Conservation (phyloP, 2,888 invertebrate genomes). For the Drosophila mayaguana region DNA sequence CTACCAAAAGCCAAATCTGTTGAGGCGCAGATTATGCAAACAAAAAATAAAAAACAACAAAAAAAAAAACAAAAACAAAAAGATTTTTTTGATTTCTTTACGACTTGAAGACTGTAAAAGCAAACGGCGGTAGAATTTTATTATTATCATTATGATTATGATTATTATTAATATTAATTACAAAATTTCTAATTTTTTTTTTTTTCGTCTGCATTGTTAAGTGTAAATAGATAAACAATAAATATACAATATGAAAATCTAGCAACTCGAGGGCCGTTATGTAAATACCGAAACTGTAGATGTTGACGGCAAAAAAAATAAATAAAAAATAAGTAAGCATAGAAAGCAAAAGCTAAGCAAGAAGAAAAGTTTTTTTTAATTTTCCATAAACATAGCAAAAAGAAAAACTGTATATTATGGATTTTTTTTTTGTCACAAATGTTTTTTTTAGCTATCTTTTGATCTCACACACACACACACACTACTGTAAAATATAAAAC, state of each 20-base stretch:
- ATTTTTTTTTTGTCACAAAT: conserved; percentile 41
- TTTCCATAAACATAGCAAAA: conserved; percentile 8
- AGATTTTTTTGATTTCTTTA: conserved; percentile 60
- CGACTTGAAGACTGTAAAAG: conserved; percentile 79
- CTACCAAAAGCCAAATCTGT: conserved; percentile 61
- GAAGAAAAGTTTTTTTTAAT: background rate
- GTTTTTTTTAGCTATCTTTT: conserved; percentile 83
- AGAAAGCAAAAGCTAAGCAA: conserved; percentile 6
- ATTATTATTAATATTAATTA: conserved; percentile 31
- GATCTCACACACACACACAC: conserved; percentile 69
- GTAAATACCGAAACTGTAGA: conserved; percentile 64
- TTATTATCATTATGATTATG: conserved; percentile 39
- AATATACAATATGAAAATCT: conserved; percentile 36
- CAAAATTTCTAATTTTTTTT: conserved; percentile 32
- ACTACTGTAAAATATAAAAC: conserved; percentile 37
- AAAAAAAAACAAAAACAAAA: background rate
- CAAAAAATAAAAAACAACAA: background rate
- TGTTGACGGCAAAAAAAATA: conserved; percentile 38
- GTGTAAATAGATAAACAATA: conserved; percentile 61
- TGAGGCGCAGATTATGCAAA: conserved; percentile 47
- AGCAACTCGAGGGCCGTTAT: conserved; percentile 46
- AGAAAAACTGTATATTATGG: conserved; percentile 16
- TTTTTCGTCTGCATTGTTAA: conserved; percentile 47
- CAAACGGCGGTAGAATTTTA: conserved; percentile 67
- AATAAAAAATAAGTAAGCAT: conserved; percentile 12